Conservation (phyloP, 2,888 invertebrate genomes). For the Agonopterix alstromeriana region DNA sequence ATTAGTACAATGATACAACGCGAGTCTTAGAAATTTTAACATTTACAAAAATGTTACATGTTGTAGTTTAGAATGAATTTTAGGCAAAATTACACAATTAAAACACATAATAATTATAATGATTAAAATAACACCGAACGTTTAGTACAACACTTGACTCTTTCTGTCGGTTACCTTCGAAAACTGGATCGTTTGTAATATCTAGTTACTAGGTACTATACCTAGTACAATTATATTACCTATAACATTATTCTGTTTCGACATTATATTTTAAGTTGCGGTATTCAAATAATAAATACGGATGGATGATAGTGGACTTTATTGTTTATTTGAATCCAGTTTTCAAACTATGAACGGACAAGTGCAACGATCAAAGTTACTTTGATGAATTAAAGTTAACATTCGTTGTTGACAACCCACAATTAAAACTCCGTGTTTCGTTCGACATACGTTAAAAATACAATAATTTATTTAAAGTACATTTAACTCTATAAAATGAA, state of each 20-base stretch:
- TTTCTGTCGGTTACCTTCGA: constrained; percentile 9
- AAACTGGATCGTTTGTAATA: constrained; percentile 16
- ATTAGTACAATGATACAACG: no score
- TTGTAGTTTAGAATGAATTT: not conserved
- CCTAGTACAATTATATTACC: no score
- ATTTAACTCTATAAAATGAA: constrained; percentile 57
- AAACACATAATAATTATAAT: not conserved
- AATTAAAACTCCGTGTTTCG: constrained; percentile 20
- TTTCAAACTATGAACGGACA: constrained; percentile 12
- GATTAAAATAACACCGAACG: constrained; percentile 27
- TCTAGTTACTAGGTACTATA: no score
- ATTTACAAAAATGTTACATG: no score
- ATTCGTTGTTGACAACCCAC: constrained; percentile 67
- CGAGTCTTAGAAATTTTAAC: no score
- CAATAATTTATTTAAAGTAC: constrained; percentile 15
- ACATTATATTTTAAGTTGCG: not conserved
- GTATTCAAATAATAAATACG: not conserved
- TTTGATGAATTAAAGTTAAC: constrained; percentile 17
- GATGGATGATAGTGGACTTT: constrained; percentile 3
- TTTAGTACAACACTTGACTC: constrained; percentile 17
- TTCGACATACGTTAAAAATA: constrained; percentile 23
- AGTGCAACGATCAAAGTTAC: not conserved
- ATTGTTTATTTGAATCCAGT: constrained; percentile 15
- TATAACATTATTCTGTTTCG: not conserved
- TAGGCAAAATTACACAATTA: not conserved